A percentile compares a stretch with the other conserved stretches of the same genome.
phyloP scores from a whole-genome alignment of 2,113 vertebrate genomes.

The Barnardius zonarius region DNA sequence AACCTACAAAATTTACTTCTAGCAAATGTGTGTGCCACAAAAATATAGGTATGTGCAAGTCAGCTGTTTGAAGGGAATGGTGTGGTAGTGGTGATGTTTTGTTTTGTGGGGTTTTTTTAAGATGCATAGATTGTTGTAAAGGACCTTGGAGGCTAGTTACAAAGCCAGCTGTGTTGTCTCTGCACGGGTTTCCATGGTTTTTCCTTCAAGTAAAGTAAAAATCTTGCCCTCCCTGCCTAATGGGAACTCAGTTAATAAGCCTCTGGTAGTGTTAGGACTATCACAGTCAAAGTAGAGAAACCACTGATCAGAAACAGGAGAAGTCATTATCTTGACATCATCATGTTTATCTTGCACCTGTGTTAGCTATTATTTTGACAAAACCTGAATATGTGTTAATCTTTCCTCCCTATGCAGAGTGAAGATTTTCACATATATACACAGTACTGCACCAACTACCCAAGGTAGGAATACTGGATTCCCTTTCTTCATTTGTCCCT shows the following conservation, averaged over 20 bases:
- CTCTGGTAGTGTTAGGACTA: not conserved
- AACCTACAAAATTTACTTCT: not conserved
- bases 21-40: not conserved
- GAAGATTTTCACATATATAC: conserved; percentile 98
- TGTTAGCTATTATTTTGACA: not conserved
- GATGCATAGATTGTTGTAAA: not conserved
- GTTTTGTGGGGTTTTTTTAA: not conserved
- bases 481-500: not conserved
- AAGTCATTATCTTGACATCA: not conserved
- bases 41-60: not conserved
- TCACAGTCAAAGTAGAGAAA: not conserved
- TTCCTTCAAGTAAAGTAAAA: not conserved
- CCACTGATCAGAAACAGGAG: not conserved
- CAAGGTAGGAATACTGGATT: conserved; percentile 76
- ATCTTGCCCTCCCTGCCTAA: rapidly evolving
- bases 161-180: not conserved
- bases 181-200: not conserved
- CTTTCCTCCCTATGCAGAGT: conserved; percentile 76
- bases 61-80: not conserved
- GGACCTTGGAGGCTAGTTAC: not conserved
- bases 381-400: conserved; percentile 11
- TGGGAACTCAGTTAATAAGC: not conserved
- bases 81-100: not conserved
- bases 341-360: not conserved
- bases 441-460: conserved; percentile 96